Base-by-base conservation (phyloP, 2,113 vertebrate genomes). In the Xenotilapia longispinis region DNA sequence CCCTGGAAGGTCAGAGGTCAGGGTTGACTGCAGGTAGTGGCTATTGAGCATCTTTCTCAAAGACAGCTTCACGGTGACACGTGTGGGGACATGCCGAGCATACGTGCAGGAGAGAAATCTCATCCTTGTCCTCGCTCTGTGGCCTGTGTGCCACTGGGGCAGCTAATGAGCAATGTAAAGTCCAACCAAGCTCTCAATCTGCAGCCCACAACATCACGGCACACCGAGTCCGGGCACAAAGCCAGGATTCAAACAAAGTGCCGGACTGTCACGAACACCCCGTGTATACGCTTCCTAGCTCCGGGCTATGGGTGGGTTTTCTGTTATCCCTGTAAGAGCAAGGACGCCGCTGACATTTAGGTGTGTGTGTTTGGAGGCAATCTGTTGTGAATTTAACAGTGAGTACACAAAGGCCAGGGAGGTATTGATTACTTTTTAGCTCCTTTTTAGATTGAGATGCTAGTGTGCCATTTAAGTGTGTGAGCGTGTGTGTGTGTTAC, bases 151-250 rank as follows among this genome's bases (percentile, higher is more conserved):
- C 85, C 84, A 82, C 78, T 82, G 87, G 78, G 90, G 88, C 86
- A 80, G 88, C 87, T 93, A 93, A 95, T 91, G 88, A 94, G 92
- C 84, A 84, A 89, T 83, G 84, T 85, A 87, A 92, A 92, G 86
- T 82, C 82, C 80, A 81, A 88, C 91, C 93, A 92, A 91, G 89
- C 84, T 82, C 91, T 93, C 84, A 13, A 87, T 92, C 83, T 84
- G 84, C 91, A 87, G 90, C 89, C 93, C 91, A 80, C 87, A 81
- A 84, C 91, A 90, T 91, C 86, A 93, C 36, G 23, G 87, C 53
- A 70, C 89, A 91, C 86, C 80, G 53, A 31, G 58, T 82, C 85
- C 26, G 84, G 92, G 95, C 92, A 78, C 45, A 6, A 33, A 51
- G 92, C 92, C 95, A 95, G 80, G 17, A 54, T 58, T 42, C 80